These are phyloP conservation scores for Capreolus pygargus DNA, from an alignment of 2,113 vertebrate genomes.

Conservation along the genomic window DNA sequence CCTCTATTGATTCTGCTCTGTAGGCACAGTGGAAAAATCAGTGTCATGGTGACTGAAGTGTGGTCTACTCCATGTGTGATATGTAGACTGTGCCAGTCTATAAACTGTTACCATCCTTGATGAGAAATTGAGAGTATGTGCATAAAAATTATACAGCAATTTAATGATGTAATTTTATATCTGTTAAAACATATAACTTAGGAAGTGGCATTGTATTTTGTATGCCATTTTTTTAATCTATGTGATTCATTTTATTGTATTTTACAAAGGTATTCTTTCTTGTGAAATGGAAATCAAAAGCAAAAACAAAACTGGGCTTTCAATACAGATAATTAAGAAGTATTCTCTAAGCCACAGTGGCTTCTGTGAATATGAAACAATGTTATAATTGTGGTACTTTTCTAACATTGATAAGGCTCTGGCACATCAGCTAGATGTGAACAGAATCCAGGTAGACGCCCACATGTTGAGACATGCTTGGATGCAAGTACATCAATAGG, in stretches of 20 bases:
- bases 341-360: background rate
- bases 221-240: background rate
- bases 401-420: background rate
- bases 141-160: background rate
- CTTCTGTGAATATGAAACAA: background rate
- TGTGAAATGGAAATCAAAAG: background rate
- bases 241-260: background rate
- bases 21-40: background rate
- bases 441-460: background rate
- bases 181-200: background rate
- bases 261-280: background rate
- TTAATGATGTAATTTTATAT: background rate
- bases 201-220: background rate
- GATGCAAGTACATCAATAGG: background rate
- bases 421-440: background rate
- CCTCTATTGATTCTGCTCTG: background rate
- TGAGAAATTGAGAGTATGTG: background rate
- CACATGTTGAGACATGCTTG: background rate
- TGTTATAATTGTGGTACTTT: background rate
- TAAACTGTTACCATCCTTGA: background rate
- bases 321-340: background rate
- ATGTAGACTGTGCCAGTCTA: background rate
- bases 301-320: background rate
- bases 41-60: background rate
- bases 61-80: background rate